Evolutionary conservation across 2,888 invertebrate genomes (phyloP).

Genomic region (Alsophila aescularia): DNA sequence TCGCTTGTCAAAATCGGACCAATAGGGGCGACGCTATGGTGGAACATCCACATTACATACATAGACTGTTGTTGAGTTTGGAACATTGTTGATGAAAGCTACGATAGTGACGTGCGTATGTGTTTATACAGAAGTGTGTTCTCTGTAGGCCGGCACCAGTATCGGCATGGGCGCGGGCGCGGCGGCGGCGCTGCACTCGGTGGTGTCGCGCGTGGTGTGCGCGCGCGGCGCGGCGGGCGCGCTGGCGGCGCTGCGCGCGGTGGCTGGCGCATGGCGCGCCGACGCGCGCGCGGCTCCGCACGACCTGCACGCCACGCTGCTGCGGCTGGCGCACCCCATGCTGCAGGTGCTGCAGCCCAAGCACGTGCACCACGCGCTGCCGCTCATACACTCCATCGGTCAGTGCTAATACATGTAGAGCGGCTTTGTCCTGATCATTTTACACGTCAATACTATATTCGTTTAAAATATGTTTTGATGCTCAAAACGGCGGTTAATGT

Average conservation of each 20-base stretch:
- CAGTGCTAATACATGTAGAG: no score
- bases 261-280: slow-evolving; percentile 88
- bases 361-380: slow-evolving; percentile 86
- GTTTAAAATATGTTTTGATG: no score
- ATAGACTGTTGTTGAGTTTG: no score
- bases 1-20: no score
- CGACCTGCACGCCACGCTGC: slow-evolving; percentile 61
- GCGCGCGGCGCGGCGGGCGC: slow-evolving; percentile 63
- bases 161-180: slow-evolving; percentile 74
- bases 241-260: slow-evolving; percentile 57
- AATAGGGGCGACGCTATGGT: no score
- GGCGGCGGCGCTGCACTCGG: slow-evolving; percentile 63
- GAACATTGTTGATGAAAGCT: no score
- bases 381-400: slow-evolving; percentile 88
- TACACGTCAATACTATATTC: no score
- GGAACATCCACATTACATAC: no score
- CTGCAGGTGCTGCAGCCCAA: slow-evolving; percentile 87
- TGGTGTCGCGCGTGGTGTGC: slow-evolving; percentile 68
- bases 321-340: slow-evolving; percentile 89
- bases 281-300: slow-evolving; percentile 50
- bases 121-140: neutral
- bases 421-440: no score
- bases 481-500: no score
- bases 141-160: slow-evolving; percentile 61
- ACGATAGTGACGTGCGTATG: no score